Conservation (phyloP, 2,888 invertebrate genomes). For the Coleophora deauratella region DNA sequence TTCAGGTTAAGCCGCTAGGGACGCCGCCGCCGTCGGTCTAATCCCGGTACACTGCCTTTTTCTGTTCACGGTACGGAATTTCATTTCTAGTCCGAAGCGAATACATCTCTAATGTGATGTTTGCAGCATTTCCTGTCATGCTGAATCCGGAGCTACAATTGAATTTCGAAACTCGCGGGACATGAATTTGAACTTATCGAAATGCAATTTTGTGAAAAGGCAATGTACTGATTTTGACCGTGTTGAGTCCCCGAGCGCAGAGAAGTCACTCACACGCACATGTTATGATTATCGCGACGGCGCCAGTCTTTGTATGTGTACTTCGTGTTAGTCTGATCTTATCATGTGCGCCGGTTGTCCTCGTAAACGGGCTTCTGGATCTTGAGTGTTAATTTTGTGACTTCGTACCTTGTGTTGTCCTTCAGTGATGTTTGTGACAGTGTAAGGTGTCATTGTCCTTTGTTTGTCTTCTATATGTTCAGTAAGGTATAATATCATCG, state of each 20-base stretch:
- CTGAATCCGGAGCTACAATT: constrained; percentile 4
- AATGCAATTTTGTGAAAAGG: constrained; percentile 25
- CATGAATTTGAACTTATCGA: neutral
- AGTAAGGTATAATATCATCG: constrained; percentile 42
- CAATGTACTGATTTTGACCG: constrained; percentile 27
- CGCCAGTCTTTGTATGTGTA: constrained; percentile 65
- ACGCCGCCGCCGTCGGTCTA: constrained; percentile 41
- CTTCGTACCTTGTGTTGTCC: constrained; percentile 45
- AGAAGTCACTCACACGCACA: constrained; percentile 78
- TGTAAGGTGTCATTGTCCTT: constrained; percentile 58
- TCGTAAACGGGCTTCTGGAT: constrained; percentile 8
- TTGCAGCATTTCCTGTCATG: constrained; percentile 16
- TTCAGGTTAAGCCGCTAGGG: constrained; percentile 62
- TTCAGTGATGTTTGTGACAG: constrained; percentile 62
- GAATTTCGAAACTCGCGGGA: constrained; percentile 7
- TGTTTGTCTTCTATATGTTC: constrained; percentile 45
- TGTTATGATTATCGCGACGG: constrained; percentile 77
- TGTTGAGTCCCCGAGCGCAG: constrained; percentile 39
- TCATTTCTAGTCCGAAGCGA: constrained; percentile 32
- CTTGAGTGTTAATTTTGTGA: constrained; percentile 28
- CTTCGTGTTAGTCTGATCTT: constrained; percentile 39
- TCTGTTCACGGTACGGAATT: constrained; percentile 42
- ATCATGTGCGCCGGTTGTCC: constrained; percentile 42
- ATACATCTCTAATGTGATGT: constrained; percentile 24
- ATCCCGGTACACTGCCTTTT: constrained; percentile 60